Conservation (phyloP, 2,888 invertebrate species). For the Lithophane socia region DNA sequence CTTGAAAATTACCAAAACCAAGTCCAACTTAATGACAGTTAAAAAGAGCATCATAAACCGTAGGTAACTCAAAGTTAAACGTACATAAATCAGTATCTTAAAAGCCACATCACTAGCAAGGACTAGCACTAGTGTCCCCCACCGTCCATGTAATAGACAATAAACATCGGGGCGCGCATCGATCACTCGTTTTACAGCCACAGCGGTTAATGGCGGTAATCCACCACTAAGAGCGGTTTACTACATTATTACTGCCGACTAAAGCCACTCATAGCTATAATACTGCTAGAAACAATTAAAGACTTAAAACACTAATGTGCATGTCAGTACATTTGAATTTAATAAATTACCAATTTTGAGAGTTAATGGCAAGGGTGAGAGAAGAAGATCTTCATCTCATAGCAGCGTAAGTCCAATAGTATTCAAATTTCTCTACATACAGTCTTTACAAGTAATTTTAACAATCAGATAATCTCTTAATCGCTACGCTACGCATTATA, state of each 20-base stretch:
- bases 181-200: conserved; percentile 87
- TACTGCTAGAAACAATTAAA: conserved; percentile 68
- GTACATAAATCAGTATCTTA: conserved; percentile 43
- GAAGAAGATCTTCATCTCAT: not conserved
- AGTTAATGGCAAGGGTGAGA: not conserved
- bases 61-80: conserved; percentile 31
- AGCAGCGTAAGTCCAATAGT: not conserved
- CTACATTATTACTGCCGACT: conserved; percentile 80
- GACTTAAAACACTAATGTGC: conserved; percentile 56
- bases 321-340: conserved; percentile 41
- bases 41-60: not conserved
- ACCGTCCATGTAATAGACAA: conserved; percentile 77
- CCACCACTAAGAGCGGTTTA: conserved; percentile 85
- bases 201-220: conserved; percentile 87
- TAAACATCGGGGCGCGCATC: conserved; percentile 83
- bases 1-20: not conserved
- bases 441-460: not conserved
- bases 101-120: conserved; percentile 68
- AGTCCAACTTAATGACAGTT: not conserved
- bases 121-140: conserved; percentile 72
- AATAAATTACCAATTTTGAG: conserved; percentile 35
- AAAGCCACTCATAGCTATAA: conserved; percentile 72
- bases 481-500: not conserved
- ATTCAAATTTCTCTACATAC: not conserved
- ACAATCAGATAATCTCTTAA: not conserved